Evolutionary conservation across 2,888 invertebrate genomes (phyloP).

Genomic region (Protophormia terraenovae): DNA sequence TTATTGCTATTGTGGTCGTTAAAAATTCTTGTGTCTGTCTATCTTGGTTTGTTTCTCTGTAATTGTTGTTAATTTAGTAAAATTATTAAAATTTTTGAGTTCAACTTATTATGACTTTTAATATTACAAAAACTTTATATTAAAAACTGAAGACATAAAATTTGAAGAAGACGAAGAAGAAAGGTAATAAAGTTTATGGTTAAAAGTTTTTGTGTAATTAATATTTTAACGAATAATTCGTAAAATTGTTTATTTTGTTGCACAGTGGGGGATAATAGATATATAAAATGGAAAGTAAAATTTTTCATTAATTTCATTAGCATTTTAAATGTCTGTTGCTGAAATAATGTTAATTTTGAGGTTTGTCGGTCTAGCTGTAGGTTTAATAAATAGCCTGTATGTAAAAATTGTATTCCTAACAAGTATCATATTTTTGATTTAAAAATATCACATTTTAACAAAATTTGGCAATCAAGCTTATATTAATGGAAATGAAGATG

Average conservation of each 20-base stretch:
- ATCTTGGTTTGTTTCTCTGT: background rate
- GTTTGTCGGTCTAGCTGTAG: too few relatives aligned
- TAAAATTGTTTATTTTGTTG: background rate
- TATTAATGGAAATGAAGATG: too few relatives aligned
- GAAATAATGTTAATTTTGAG: too few relatives aligned
- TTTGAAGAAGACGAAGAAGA: background rate
- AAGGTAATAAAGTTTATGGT: conserved; percentile 26
- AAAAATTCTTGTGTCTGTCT: background rate
- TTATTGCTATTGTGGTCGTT: conserved; percentile 50
- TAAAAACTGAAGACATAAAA: background rate
- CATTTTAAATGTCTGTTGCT: too few relatives aligned
- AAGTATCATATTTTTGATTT: too few relatives aligned
- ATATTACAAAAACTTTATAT: conserved; percentile 33
- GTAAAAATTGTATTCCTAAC: too few relatives aligned
- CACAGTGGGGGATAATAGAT: too few relatives aligned
- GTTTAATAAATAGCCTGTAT: too few relatives aligned
- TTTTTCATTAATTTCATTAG: too few relatives aligned
- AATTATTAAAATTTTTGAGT: conserved; percentile 46
- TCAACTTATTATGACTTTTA: conserved; percentile 32
- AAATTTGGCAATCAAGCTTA: too few relatives aligned
- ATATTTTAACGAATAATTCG: conserved; percentile 19
- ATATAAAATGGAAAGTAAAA: too few relatives aligned
- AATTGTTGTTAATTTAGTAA: conserved; percentile 30
- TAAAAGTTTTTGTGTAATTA: conserved; percentile 42
- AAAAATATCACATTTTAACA: too few relatives aligned